Conservation (phyloP, 1,140 invertebrate species). For the Philotrypesis tridentata region DNA sequence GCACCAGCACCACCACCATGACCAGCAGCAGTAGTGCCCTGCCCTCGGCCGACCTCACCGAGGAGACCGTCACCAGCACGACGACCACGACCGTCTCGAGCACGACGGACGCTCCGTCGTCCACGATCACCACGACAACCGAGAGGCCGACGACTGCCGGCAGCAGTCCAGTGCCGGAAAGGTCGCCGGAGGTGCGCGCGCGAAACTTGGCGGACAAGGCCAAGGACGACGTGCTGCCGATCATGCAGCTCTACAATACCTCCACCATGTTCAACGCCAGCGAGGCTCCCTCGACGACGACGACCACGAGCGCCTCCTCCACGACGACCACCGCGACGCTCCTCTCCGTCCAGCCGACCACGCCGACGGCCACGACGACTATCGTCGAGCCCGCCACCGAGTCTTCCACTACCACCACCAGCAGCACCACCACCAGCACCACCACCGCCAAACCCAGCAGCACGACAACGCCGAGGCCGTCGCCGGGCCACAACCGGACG, state of each 20-base stretch:
- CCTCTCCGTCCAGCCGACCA: neutral
- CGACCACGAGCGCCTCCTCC: conserved; percentile 12
- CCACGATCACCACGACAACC: neutral
- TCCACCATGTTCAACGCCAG: conserved; percentile 69
- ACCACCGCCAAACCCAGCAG: neutral
- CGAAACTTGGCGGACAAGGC: conserved; percentile 65
- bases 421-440: neutral
- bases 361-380: conserved; percentile 28
- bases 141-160: neutral
- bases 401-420: neutral
- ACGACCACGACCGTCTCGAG: conserved; percentile 16
- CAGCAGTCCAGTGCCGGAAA: conserved; percentile 40
- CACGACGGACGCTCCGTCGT: no score
- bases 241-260: conserved; percentile 71
- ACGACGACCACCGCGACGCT: conserved; percentile 48
- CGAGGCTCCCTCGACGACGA: conserved; percentile 8
- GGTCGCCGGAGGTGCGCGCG: conserved; percentile 66
- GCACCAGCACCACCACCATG: conserved; percentile 36
- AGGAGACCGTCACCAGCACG: conserved; percentile 34
- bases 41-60: neutral
- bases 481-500: conserved; percentile 33
- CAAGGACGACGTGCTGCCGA: conserved; percentile 69
- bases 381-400: neutral
- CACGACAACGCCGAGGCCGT: neutral
- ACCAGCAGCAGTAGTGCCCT: conserved; percentile 35